Conservation (phyloP, 2,888 invertebrate species). For the Carabus problematicus region DNA sequence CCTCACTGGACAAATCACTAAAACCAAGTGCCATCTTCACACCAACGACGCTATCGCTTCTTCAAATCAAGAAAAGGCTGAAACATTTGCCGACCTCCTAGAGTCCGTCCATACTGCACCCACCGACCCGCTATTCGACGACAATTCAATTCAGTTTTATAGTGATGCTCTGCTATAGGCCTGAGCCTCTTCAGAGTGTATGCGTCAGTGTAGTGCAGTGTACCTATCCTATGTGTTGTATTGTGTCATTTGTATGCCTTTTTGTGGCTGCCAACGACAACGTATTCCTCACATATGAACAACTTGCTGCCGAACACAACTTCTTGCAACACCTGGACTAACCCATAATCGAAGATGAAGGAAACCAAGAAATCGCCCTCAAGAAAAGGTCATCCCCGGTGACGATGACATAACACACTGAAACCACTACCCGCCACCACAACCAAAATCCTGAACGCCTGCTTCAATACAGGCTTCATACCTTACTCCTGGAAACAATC, state of each 20-base stretch:
- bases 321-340: too few relatives aligned
- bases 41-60: background rate
- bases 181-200: too few relatives aligned
- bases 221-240: too few relatives aligned
- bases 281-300: too few relatives aligned
- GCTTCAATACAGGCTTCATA: background rate
- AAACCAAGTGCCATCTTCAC: background rate
- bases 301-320: too few relatives aligned
- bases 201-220: too few relatives aligned
- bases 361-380: background rate
- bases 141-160: too few relatives aligned
- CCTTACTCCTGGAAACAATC: slow-evolving; percentile 11
- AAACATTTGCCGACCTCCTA: slow-evolving; percentile 12
- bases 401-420: slow-evolving; percentile 13
- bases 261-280: too few relatives aligned
- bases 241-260: too few relatives aligned
- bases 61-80: background rate
- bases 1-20: background rate
- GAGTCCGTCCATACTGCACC: background rate
- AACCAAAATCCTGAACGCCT: slow-evolving; percentile 1
- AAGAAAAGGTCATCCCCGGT: slow-evolving; percentile 15
- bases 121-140: too few relatives aligned
- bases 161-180: too few relatives aligned
- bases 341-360: slow-evolving; percentile 10
- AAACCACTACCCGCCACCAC: slow-evolving; percentile 17